Evolutionary conservation across 2,113 vertebrate genomes (phyloP), one percentile per base, ranked within the genome.

Genomic region (Phylloscopus whistleri): DNA sequence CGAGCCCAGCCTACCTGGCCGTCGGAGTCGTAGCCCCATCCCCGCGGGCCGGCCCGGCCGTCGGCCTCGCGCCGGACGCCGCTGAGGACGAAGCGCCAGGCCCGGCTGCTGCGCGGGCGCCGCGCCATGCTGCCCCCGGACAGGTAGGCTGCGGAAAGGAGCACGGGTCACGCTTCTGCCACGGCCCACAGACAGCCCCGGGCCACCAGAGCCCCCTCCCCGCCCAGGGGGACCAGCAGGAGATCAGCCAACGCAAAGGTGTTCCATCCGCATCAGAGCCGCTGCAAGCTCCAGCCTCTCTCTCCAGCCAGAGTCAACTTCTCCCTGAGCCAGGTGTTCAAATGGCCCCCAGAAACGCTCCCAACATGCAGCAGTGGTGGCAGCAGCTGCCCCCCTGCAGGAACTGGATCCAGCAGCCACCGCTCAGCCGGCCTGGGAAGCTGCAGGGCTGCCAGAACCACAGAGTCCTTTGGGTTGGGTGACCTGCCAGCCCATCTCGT

Each of bases 61-160:
- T 99, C 99, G 1, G 94, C 97, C 41, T 99, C 99, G 2, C 98
- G 97, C 28, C 98, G 98, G 43, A 99, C 98, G 4, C 98, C 99
- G 0, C 98, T 99, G 96, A 99, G 98, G 27, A 99, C 99, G 4
- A 99, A 99, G 58, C 98, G 98, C 99, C 99, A 99, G 8, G 98
- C 98, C 46, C 98, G 98, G 95, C 98, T 99, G 97, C 98, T 99
- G 74, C 99, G 98, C 8, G 98, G 97, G 52, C 99, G 98, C 51
- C 99, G 98, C 5, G 99, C 99, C 99, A 99, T 99, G 96, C 87
- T 92, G 87, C 51, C 69, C 63, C 2, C 53, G 1, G 58, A 77
- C 23, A 96, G 70, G 60, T 95, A 97, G 11, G 91, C 96, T 95
- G 89, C 3, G 39, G 33, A 13, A 26, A 80, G 39, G 62, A 43